Evolutionary conservation across 2,797 vertebrate genomes (phyloP), one percentile per base, ranked within the genome.

Genomic region (Antrozous pallidus): DNA sequence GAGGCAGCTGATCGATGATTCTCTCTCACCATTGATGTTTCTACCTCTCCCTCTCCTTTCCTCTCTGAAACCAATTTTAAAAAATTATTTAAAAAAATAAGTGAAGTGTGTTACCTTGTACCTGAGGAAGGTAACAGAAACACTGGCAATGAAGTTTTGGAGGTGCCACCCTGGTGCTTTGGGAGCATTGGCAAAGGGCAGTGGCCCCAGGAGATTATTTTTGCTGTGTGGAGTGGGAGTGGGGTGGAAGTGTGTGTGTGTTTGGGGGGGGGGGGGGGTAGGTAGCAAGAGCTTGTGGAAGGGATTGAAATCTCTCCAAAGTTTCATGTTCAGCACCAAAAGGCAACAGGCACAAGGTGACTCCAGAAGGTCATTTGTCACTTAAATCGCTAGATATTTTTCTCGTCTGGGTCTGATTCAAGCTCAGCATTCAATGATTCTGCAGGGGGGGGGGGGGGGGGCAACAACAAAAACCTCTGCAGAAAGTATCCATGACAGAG

Each of bases 251-350:
- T 31, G n/a, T n/a, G n/a, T n/a, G n/a, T n/a, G n/a, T n/a, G n/a
- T n/a, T n/a, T n/a, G n/a, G n/a, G n/a, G n/a, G 42, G 22, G 51
- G 49, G 45, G 5, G 40, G 36, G 16, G 33, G 7, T 47, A n/a
- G 61, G 47, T 36, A 49, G 42, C 26, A 13, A 56, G 54, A 31
- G 18, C 49, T 83, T 58, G 38, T 42, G 13, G 40, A 58, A 87
- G 28, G 78, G 45, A 70, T 18, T 6, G 38, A 47, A 38, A 36
- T 69, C 65, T 70, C 56, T 79, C 73, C 45, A 40, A 12, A 61
- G 54, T 75, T 58, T 86, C 49, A 4, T 28, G 65, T 56, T 95
- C 38, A 81, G 69, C 54, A 90, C 42, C 69, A 22, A 61, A 87
- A 88, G 80, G 45, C 26, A 51, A 7, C 12, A 87, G 89, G 63